Base-by-base conservation (phyloP, 2,113 vertebrate species). In the Leptosomus discolor region DNA sequence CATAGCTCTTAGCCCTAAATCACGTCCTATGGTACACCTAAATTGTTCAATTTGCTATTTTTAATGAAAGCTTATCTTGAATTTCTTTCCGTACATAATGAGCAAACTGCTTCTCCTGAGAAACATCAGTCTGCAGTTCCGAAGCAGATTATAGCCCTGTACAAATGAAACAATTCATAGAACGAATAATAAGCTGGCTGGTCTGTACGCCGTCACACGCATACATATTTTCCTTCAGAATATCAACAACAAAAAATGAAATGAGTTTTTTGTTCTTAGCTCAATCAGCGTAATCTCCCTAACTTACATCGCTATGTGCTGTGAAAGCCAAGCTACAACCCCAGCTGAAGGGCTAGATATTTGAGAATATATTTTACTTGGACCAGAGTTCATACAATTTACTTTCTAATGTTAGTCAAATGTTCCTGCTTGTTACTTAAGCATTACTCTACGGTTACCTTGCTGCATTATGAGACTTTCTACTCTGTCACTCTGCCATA, bases 401-500 rank as follows among this genome's bases (percentile, higher is more conserved):
- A 94, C 85, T 95, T 97, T 95, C 90, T 87, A 92, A 96, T 88
- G 91, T 90, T 97, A 95, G 51, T 92, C 95, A 91, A 95, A 97
- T 92, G 94, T 86, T 96, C 91, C 64, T 78, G 92, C 81, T 84
- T 96, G 92, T 95, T 95, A 92, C 92, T 93, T 89, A 51, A 94
- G 81, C 96, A 97, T 96, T 97, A 87, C 89, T 97, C 94, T 88
- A 94, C 45, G 15, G 95, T 82, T 96, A 95, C 97, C 90, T 63
- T 51, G 94, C 85, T n/a, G 91, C 91, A 91, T 92, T 97, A 95
- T 95, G 97, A 98, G 97, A 97, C 83, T 97, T 98, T 98, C 97
- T 98, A 85, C 91, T 93, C 94, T 97, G 96, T 98, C 98, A 98
- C 94, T 98, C 97, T 96, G 97, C 97, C 98, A 97, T 98, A 97